These are phyloP conservation scores for Galaxias olidus DNA, from an alignment of 2,797 vertebrate species.

Conservation along the genomic window DNA sequence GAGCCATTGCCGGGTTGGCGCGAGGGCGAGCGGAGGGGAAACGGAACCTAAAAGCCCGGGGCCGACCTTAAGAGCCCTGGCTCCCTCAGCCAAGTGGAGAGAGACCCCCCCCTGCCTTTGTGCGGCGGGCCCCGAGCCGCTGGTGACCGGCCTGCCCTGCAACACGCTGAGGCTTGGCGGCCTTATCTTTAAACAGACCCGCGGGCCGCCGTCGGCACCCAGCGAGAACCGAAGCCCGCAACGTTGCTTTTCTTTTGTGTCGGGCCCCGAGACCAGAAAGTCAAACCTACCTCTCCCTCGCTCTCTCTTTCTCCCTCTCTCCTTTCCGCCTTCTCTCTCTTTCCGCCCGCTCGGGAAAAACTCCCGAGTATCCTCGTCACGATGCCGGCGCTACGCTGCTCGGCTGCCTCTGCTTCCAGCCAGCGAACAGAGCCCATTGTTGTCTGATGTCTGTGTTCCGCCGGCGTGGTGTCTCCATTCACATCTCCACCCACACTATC, in stretches of 20 bases:
- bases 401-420: conserved; percentile 18
- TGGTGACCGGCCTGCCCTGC: background rate
- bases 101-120: background rate
- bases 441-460: conserved; percentile 18
- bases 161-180: background rate
- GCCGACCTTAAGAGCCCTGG: conserved; percentile 12
- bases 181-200: conserved; percentile 6
- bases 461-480: background rate
- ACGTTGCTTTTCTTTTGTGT: background rate
- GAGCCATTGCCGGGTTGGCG: conserved; percentile 13
- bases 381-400: background rate
- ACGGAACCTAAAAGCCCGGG: conserved; percentile 16
- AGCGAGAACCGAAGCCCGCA: background rate
- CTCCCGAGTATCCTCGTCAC: background rate
- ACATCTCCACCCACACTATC: conserved; percentile 1
- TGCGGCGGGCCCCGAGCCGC: background rate
- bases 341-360: background rate
- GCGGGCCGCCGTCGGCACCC: background rate
- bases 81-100: conserved; percentile 1
- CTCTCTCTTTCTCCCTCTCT: background rate
- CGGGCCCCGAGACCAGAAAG: background rate
- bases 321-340: background rate
- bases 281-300: background rate
- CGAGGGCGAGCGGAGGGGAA: conserved; percentile 17
- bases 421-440: conserved; percentile 4